Percentiles rank a stretch among this genome's conserved stretches.
Conservation (phyloP, 2,797 vertebrate species). For the Paramormyrops hopkinsi region DNA sequence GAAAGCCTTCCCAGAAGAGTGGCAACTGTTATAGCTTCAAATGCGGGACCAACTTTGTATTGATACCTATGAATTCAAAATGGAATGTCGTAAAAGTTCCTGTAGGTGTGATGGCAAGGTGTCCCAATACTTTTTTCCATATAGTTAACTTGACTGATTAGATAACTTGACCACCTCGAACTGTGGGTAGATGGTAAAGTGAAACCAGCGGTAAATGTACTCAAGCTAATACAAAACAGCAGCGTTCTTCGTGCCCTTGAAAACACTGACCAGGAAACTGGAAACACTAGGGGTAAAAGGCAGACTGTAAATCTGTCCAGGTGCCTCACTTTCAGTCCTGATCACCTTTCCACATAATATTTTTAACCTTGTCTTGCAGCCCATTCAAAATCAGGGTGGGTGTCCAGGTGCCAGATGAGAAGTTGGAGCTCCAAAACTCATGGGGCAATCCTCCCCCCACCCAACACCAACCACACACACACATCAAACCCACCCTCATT, state of each 20-base stretch:
- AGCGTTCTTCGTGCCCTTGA: background rate
- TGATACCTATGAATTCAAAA: background rate
- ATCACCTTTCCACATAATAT: conserved; percentile 5
- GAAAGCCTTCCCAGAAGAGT: background rate
- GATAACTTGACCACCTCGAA: background rate
- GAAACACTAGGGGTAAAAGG: background rate
- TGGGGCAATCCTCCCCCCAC: background rate
- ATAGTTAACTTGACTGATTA: background rate
- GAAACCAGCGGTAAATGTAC: background rate
- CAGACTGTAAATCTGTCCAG: conserved; percentile 7
- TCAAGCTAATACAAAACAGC: background rate
- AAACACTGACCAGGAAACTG: background rate
- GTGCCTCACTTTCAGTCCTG: background rate
- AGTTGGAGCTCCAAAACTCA: background rate
- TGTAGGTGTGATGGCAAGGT: background rate
- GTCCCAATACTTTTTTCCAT: background rate
- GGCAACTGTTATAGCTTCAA: background rate
- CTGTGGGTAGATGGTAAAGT: background rate
- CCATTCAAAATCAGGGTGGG: background rate
- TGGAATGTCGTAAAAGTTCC: background rate
- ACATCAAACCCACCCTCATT: background rate
- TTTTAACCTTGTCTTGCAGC: conserved; percentile 11
- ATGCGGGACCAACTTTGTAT: background rate
- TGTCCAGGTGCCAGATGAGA: background rate
- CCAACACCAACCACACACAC: background rate